Percentiles rank a stretch among this genome's conserved stretches.
Conservation (phyloP, 1,140 invertebrate species). For the Caenorhabditis latens region DNA sequence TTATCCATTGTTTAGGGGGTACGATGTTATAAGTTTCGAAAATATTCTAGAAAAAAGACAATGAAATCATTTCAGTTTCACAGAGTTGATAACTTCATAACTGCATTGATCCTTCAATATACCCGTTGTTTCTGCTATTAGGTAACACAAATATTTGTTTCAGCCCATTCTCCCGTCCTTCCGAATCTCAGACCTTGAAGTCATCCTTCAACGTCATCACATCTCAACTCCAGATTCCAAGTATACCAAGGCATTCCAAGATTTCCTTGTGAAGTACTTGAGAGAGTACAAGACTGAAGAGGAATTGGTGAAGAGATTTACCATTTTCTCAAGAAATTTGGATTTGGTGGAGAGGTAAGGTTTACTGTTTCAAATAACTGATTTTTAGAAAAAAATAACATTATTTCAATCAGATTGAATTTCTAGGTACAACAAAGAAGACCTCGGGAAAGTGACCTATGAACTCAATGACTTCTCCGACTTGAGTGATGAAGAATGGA, state of each 20-base stretch:
- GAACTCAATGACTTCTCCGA: conserved; percentile 21
- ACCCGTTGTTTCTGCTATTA: too few species aligned
- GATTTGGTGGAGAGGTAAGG: conserved; percentile 41
- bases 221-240: conserved; percentile 17
- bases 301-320: conserved; percentile 19
- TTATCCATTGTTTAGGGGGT: too few species aligned
- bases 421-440: conserved; percentile 22
- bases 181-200: background rate
- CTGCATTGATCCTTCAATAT: too few species aligned
- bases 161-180: background rate
- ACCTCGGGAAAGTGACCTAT: conserved; percentile 2
- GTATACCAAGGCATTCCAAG: conserved; percentile 1
- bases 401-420: too few species aligned
- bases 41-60: too few species aligned
- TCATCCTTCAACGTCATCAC: background rate
- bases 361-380: too few species aligned
- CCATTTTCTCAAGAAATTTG: conserved; percentile 7
- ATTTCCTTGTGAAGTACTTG: conserved; percentile 3
- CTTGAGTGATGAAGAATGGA: conserved; percentile 14
- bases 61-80: too few species aligned
- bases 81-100: too few species aligned
- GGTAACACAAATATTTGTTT: background rate
- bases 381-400: too few species aligned
- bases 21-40: too few species aligned
- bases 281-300: background rate